Evolutionary conservation across 2,797 vertebrate genomes (phyloP).

Genomic region (Crocodylus rhombifer): DNA sequence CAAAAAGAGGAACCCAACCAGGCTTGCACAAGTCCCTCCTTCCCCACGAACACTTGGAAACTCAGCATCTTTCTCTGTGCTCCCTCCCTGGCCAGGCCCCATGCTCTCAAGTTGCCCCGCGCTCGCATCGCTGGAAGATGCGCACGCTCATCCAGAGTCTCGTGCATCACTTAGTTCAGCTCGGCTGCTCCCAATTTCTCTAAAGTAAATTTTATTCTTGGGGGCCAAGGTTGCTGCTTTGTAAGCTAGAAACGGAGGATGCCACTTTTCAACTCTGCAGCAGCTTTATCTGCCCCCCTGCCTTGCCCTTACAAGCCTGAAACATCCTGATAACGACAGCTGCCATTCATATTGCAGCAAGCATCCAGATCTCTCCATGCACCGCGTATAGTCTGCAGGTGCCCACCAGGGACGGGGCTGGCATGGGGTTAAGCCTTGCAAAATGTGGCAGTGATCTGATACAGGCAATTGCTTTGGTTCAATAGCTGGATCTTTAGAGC

Average conservation of each 20-base stretch:
- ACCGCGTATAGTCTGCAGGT: not conserved
- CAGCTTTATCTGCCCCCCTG: not conserved
- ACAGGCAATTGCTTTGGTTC: no score
- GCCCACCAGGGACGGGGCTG: not conserved
- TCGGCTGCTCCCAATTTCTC: conserved; percentile 13
- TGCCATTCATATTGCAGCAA: not conserved
- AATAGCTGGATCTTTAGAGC: no score
- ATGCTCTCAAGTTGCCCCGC: not conserved
- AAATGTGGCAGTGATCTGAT: not conserved
- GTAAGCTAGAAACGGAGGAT: conserved; percentile 14
- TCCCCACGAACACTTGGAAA: not conserved
- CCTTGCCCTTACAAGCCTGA: conserved; percentile 5
- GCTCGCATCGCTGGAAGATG: not conserved
- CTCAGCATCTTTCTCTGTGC: not conserved
- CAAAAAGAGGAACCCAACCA: not conserved
- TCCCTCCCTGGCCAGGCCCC: not conserved
- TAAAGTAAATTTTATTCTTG: conserved; percentile 8
- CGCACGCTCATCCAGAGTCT: not conserved
- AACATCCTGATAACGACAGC: not conserved
- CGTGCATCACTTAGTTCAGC: not conserved
- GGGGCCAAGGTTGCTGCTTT: not conserved
- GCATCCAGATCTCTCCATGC: conserved; percentile 17
- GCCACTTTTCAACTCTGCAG: not conserved
- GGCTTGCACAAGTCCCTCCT: not conserved
- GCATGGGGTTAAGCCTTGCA: not conserved